Percentiles rank a stretch among this genome's conserved stretches.
Evolutionary conservation across 1,140 invertebrate genomes (phyloP).

Genomic region (Drosophila simulans): DNA sequence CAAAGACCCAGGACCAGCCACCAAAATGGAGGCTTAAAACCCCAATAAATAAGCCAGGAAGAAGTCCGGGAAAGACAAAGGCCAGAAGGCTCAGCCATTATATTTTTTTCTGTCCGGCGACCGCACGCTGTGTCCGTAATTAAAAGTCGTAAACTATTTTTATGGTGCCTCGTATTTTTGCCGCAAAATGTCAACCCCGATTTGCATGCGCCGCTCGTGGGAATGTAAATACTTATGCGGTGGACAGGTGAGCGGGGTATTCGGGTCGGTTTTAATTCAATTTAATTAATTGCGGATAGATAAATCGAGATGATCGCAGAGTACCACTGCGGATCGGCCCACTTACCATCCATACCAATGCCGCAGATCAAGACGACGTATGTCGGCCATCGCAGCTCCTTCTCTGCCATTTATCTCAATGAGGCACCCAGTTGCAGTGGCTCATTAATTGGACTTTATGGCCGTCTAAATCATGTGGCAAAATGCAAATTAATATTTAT

Average conservation of each 20-base stretch:
- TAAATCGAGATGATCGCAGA: constrained; percentile 27
- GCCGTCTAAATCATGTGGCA: constrained; percentile 66
- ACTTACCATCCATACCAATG: constrained; percentile 1
- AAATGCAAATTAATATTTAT: constrained; percentile 80
- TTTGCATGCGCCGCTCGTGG: constrained; percentile 71
- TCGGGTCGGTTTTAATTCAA: constrained; percentile 27
- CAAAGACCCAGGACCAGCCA: constrained; percentile 51
- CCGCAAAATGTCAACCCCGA: constrained; percentile 76
- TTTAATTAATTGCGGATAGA: constrained; percentile 51
- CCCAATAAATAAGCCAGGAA: constrained; percentile 62
- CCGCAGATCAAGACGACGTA: not conserved
- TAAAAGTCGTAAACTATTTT: constrained; percentile 81
- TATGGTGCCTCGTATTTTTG: constrained; percentile 72
- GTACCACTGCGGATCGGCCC: constrained; percentile 17
- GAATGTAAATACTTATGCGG: constrained; percentile 23
- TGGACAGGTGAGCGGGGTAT: constrained; percentile 50
- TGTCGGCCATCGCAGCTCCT: not conserved
- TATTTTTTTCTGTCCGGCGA: constrained; percentile 27
- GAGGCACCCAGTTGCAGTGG: constrained; percentile 34
- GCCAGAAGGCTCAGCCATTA: constrained; percentile 67
- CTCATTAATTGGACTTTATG: constrained; percentile 69
- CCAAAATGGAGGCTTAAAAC: constrained; percentile 77
- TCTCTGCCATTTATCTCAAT: constrained; percentile 46
- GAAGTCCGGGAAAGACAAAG: constrained; percentile 31
- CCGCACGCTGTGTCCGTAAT: constrained; percentile 76